Base-by-base conservation (phyloP, 2,113 vertebrate species). In the Epinephelus cyanopodus region DNA sequence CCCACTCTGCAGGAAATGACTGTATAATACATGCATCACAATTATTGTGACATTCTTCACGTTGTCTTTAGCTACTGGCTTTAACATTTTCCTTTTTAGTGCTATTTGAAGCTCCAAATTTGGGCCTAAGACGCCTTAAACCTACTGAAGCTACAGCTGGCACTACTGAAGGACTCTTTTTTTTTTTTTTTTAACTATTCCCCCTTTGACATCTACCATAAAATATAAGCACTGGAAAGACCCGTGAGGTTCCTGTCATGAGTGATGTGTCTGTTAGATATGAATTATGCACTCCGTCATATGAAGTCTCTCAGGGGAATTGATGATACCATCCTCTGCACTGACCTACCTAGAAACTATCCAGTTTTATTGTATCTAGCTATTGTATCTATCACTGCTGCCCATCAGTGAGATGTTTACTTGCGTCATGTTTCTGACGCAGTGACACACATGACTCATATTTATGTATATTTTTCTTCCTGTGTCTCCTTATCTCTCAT, bases 231-330 rank as follows among this genome's bases (percentile, higher is more conserved):
- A 29, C 33, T 57, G n/a, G 56, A 50, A 37, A 39, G 47, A 65
- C 60, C n/a, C 1, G 3, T 56, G 25, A 17, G 56, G 18, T 27
- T n/a, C 21, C 39, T 81, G 73, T 68, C 74, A 73, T 67, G 48
- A 63, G 39, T 57, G 50, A 86, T 71, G 8, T 27, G 57, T 68
- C 74, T 57, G 48, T 60, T 37, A 47, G 19, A 56, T 73, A 67
- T 68, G 37, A 66, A 47, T 42, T 77, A 67, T 72, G 53, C 17
- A 6, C 21, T 67, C 45, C 3, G 3, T 83, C 56, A 72, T 50
- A 50, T 29, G 21, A 52, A 13, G 52, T 79, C 18, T 33, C 70
- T 21, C 1, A 48, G 57, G 52, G 39, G 12, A 39, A 74, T 37
- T 70, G n/a, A 25, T 60, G 65, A 76, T 65, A 15, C 21, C 25